These are phyloP conservation scores for Crepidodera aurea DNA, from an alignment of 2,888 invertebrate species.

Conservation along the genomic window DNA sequence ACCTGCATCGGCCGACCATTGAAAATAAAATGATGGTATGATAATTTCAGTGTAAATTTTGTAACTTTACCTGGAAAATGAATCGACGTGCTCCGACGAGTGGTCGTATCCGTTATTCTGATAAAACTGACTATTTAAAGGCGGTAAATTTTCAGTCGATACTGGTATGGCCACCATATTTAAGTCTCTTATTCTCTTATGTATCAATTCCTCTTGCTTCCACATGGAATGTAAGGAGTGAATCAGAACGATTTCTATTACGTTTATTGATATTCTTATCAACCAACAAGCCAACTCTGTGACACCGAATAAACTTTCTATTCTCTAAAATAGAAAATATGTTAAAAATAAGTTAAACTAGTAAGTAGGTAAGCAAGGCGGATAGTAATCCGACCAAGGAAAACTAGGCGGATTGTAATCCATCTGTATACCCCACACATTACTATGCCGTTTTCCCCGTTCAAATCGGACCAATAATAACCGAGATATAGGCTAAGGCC, in stretches of 20 bases:
- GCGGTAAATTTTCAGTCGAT: conserved; percentile 41
- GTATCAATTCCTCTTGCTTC: conserved; percentile 64
- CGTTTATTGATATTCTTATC: conserved; percentile 60
- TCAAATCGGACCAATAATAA: too few relatives aligned
- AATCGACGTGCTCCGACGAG: conserved; percentile 53
- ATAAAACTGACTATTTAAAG: conserved; percentile 54
- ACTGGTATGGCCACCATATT: conserved; percentile 58
- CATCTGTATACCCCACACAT: too few relatives aligned
- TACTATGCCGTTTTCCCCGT: too few relatives aligned
- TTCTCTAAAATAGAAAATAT: conserved; percentile 57
- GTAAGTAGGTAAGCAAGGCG: too few relatives aligned
- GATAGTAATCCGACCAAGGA: too few relatives aligned
- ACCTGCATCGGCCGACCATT: too few relatives aligned
- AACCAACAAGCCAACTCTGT: conserved; percentile 64
- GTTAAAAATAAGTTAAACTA: too few relatives aligned
- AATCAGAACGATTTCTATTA: conserved; percentile 63
- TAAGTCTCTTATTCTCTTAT: conserved; percentile 62
- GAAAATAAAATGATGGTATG: too few relatives aligned
- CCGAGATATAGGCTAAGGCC: too few relatives aligned
- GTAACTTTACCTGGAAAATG: conserved; percentile 24
- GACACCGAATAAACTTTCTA: conserved; percentile 62
- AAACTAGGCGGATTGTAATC: too few relatives aligned
- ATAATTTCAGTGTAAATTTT: too few relatives aligned
- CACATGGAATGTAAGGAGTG: conserved; percentile 64
- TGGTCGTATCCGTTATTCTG: conserved; percentile 59